phyloP scores from a whole-genome alignment of 2,888 invertebrate genomes.

The Thereva nobilitata region DNA sequence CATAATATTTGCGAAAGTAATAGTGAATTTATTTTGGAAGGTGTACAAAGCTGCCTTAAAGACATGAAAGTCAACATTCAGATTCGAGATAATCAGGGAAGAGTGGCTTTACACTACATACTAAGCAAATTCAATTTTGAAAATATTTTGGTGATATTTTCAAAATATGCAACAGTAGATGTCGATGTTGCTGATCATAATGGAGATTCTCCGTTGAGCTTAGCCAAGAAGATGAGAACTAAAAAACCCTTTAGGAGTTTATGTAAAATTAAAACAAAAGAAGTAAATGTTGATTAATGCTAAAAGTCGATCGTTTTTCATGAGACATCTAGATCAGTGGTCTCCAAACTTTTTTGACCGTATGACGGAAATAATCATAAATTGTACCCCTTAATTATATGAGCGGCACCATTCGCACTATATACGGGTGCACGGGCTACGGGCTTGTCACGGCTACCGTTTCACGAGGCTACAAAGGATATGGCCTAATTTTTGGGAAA shows the following conservation, averaged over 20 bases:
- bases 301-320: neutral
- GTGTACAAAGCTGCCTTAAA: neutral
- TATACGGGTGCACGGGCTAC: too few relatives aligned
- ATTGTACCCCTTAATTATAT: too few relatives aligned
- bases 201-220: neutral
- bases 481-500: too few relatives aligned
- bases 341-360: too few relatives aligned
- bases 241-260: neutral
- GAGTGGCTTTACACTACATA: conserved; percentile 7
- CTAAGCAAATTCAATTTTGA: conserved; percentile 9
- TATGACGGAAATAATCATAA: too few relatives aligned
- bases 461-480: too few relatives aligned
- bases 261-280: conserved; percentile 2
- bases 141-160: neutral
- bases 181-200: neutral
- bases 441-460: too few relatives aligned
- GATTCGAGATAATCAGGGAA: neutral
- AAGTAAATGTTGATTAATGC: neutral
- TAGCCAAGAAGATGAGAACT: conserved; percentile 7
- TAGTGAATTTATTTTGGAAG: conserved; percentile 10
- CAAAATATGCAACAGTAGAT: conserved; percentile 10
- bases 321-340: too few relatives aligned
- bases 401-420: too few relatives aligned
- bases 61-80: neutral
- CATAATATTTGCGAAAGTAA: conserved; percentile 13